These are phyloP conservation scores for Apolygus lucorum DNA, from an alignment of 1,140 invertebrate species.

Conservation along the genomic window DNA sequence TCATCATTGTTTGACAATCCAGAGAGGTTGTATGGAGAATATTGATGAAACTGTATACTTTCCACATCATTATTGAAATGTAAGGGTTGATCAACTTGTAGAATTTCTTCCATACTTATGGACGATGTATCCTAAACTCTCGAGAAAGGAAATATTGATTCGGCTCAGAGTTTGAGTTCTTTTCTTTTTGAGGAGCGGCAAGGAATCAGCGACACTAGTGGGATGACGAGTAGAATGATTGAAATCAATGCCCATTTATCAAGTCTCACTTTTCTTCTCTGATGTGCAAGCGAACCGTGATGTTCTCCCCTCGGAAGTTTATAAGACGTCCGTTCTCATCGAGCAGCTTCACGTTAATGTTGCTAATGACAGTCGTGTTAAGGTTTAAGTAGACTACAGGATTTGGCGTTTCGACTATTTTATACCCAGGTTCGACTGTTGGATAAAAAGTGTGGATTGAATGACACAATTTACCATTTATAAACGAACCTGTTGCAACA, in stretches of 20 bases:
- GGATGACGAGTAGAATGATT: no score
- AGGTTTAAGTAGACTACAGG: conserved; percentile 30
- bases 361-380: conserved; percentile 26
- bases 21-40: not conserved
- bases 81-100: not conserved
- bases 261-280: no score
- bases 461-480: conserved; percentile 34
- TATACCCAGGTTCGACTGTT: conserved; percentile 33
- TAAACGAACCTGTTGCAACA: conserved; percentile 32
- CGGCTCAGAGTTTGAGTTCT: not conserved
- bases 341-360: conserved; percentile 29
- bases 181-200: not conserved
- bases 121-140: not conserved
- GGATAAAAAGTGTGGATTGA: conserved; percentile 37
- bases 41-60: not conserved
- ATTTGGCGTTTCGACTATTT: conserved; percentile 34
- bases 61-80: no score
- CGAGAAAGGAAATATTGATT: not conserved
- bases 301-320: conserved; percentile 29
- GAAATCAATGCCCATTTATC: not conserved
- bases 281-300: not conserved
- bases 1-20: not conserved
- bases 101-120: not conserved
- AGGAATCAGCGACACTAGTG: no score
- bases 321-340: conserved; percentile 30